Evolutionary conservation across 2,113 vertebrate species (phyloP), one percentile per base, ranked within the genome.

Genomic region (Calyptomena viridis): DNA sequence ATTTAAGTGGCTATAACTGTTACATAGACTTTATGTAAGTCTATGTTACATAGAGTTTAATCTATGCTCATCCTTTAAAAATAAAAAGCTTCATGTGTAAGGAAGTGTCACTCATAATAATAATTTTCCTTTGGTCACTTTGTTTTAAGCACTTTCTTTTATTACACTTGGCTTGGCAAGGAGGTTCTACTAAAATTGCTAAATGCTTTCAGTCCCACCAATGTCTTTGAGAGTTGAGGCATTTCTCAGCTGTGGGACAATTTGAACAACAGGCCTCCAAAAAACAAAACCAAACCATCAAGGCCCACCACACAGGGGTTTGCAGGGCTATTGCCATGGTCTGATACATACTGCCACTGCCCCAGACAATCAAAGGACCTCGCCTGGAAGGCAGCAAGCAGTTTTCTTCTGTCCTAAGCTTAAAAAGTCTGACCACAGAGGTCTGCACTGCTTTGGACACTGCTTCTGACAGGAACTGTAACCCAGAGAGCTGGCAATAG

Each of bases 361-460:
- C 56, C 33, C 23, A 33, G 40, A 10, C 14, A 58, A 15, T 24
- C n/a, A 55, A 50, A 80, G 46, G 35, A 60, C 46, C 56, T 2
- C 3, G 16, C 30, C 5, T 75, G 35, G 62, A 80, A 64, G 67
- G 40, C 27, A 39, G 28, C 17, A n/a, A 63, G 77, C 15, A 8
- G 33, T 46, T 44, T 46, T 14, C 21, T 44, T 33, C 31, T 5
- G 12, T 28, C 56, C 37, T 40, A 35, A 52, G 37, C 46, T 17
- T 1, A 1, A 10, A 17, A 79, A 55, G 14, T 22, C 75, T 35
- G 46, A 31, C 33, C 0, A 0, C 30, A 71, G 33, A 52, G 27
- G 31, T 56, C 44, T 69, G n/a, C 50, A 8, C 27, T 42, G 47
- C 39, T 55, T 64, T 33, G 60, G 66, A 15, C 25, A 7, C 28